Evolutionary conservation across 2,888 invertebrate species (phyloP), one percentile per base, ranked within the genome.

Genomic region (Apotomis betuletana): DNA sequence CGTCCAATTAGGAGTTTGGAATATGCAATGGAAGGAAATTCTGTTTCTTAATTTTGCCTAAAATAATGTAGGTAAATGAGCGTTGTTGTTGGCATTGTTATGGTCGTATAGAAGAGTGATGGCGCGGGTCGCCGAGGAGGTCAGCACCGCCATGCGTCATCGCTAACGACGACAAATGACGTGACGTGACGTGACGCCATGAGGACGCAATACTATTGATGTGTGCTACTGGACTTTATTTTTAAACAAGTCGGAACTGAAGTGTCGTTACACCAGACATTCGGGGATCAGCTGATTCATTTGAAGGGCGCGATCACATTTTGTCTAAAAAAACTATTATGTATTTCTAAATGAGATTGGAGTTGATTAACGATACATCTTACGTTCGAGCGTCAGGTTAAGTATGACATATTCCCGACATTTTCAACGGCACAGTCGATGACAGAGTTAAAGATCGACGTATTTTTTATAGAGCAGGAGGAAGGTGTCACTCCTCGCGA

Each of bases 151-250:
- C 90, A 89, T 93, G 88, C 89, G 91, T 92, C 93, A 92, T 93
- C 90, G 86, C 88, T 93, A 93, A 92, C 88, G 92, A 93, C 92
- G 93, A 92, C 92, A 92, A 92, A 93, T 91, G 91, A 91, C 89
- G 87, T 83, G 86, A 85, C 83, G 85, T 85, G 85, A 87, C 86
- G 41, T 41, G 82, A 73, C 68, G 70, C 41, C 65, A 63, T 67
- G 69, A 67, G 63, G 58, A 72, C 62, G 41, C 68, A 59, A 62
- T 44, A 67, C 54, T 54, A 68, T 68, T 59, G 67, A 61, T 55
- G 55, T 57, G 52, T 49, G 67, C 67, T 63, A 63, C 58, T 54
- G 68, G 59, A 52, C 52, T 72, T 72, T 72, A 72, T 72, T 72
- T 72, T 68, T 72, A 68, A 67, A 72, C 68, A 59, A 63, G 38